A percentile compares a stretch with the other conserved stretches of the same genome.
Conservation (phyloP, 2,113 vertebrate species). For the Corythornis madagascariensis region DNA sequence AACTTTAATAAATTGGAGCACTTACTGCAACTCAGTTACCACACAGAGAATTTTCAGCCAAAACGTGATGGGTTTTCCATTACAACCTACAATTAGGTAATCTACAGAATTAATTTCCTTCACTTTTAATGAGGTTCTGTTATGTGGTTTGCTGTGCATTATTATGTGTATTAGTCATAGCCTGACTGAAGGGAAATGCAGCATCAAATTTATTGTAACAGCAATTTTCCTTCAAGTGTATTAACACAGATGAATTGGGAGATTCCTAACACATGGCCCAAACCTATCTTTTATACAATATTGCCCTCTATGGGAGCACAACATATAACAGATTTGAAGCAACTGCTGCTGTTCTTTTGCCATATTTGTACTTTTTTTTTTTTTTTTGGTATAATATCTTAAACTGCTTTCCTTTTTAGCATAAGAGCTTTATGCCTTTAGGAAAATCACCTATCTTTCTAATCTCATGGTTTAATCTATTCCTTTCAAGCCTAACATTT, state of each 20-base stretch:
- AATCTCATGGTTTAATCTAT: background rate
- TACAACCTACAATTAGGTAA: background rate
- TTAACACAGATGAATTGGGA: conserved; percentile 63
- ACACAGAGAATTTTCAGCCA: background rate
- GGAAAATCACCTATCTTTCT: background rate
- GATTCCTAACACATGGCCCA: background rate
- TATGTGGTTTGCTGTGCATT: conserved; percentile 21
- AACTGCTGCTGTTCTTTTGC: background rate
- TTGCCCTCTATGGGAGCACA: conserved; percentile 80
- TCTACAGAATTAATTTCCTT: conserved; percentile 60
- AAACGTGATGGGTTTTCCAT: background rate
- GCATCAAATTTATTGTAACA: conserved; percentile 60
- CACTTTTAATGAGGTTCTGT: conserved; percentile 35
- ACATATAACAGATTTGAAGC: conserved; percentile 27
- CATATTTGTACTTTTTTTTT: background rate
- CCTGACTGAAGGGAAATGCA: conserved; percentile 44
- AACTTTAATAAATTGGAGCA: background rate
- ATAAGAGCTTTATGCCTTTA: background rate
- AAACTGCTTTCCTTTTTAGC: background rate
- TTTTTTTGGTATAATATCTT: background rate
- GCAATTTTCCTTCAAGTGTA: conserved; percentile 63
- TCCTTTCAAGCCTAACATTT: background rate
- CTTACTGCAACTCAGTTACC: background rate
- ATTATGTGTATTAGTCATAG: conserved; percentile 58
- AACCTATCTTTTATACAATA: conserved; percentile 77